These are phyloP conservation scores for Neria commutata DNA, from an alignment of 2,888 invertebrate genomes.

Conservation along the genomic window DNA sequence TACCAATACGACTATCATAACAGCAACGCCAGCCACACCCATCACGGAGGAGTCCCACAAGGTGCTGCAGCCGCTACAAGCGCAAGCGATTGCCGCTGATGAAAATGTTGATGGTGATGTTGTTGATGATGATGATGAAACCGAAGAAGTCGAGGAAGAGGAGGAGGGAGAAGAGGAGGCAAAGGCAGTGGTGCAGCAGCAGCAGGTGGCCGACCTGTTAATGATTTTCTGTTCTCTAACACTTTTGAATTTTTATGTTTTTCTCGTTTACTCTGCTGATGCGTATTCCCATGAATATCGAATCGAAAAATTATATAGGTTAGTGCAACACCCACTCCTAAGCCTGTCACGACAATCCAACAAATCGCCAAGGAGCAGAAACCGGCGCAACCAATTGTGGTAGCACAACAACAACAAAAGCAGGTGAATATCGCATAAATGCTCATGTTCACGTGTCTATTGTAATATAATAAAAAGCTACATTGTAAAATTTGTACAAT, in stretches of 20 bases:
- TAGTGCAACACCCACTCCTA: no score
- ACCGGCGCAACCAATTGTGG: no score
- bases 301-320: not conserved
- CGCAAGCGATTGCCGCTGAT: not conserved
- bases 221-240: conserved; percentile 3
- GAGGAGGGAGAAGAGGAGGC: conserved; percentile 8
- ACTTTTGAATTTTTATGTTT: not conserved
- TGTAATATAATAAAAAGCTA: no score
- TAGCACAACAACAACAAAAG: no score
- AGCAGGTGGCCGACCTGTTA: no score
- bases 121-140: conserved; percentile 11
- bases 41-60: no score
- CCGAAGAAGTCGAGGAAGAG: conserved; percentile 18
- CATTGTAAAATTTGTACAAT: no score
- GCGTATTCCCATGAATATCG: not conserved
- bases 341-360: no score
- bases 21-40: not conserved
- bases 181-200: conserved; percentile 4
- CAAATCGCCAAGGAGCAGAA: no score
- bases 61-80: no score
- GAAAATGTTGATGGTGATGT: conserved; percentile 8
- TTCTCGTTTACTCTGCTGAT: not conserved
- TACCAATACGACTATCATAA: not conserved
- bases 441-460: not conserved
- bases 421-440: not conserved